A percentile compares a stretch with the other conserved stretches of the same genome.
These are phyloP conservation scores for Lasioglossum zephyrum DNA, from an alignment of 2,888 invertebrate species.

Conservation along the genomic window DNA sequence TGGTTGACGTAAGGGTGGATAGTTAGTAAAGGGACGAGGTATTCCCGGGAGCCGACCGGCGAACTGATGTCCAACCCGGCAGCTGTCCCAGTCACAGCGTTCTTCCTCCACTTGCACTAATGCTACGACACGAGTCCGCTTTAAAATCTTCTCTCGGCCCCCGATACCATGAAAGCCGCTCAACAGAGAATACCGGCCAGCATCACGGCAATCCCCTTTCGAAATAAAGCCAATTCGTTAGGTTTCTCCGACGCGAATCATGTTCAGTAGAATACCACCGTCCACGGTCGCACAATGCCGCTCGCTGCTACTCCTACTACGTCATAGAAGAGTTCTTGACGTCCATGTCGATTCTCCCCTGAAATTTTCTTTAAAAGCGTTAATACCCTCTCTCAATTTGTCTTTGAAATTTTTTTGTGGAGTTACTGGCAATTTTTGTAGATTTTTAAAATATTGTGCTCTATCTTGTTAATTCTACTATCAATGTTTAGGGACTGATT, in stretches of 20 bases:
- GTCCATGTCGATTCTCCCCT: background rate
- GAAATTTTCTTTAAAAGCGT: background rate
- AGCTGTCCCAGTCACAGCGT: conserved; percentile 79
- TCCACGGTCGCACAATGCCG: conserved; percentile 43
- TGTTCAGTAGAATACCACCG: conserved; percentile 37
- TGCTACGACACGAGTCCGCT: conserved; percentile 68
- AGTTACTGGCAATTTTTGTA: background rate
- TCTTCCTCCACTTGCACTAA: conserved; percentile 59
- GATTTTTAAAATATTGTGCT: background rate
- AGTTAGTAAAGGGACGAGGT: conserved; percentile 71
- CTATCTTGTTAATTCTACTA: background rate
- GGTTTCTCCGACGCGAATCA: conserved; percentile 54
- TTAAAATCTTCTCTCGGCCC: conserved; percentile 73
- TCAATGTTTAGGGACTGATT: background rate
- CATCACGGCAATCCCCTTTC: conserved; percentile 49
- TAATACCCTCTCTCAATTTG: background rate
- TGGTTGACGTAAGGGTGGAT: conserved; percentile 71
- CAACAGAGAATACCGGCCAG: conserved; percentile 38
- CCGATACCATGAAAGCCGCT: conserved; percentile 30
- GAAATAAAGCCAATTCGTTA: conserved; percentile 81
- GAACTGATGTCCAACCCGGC: conserved; percentile 77
- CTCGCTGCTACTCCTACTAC: background rate
- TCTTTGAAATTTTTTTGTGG: background rate
- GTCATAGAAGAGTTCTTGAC: conserved; percentile 15
- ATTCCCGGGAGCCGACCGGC: conserved; percentile 78